Evolutionary conservation across 2,888 invertebrate genomes (phyloP), one percentile per base, ranked within the genome.

Genomic region (Leptinotarsa peninsularis): DNA sequence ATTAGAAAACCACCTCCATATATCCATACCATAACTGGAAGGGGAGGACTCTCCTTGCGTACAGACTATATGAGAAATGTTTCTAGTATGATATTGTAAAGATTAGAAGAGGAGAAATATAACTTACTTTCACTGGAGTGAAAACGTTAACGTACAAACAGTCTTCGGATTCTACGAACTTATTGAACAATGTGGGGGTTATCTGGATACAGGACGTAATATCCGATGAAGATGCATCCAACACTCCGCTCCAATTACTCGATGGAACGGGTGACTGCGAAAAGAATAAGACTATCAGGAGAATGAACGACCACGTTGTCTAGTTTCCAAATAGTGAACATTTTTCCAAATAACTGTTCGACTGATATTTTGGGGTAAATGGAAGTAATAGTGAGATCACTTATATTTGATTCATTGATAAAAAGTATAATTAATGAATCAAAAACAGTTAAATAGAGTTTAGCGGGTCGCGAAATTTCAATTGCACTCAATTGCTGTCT

Each of bases 21-120:
- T 58, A 86, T 84, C 82, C 84, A 86, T 4, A 85, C 84, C 85
- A 85, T 85, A 15, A 86, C 86, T 0, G 85, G 82, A 50, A 81
- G 75, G 17, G 78, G 43, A 13, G 7, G 27, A 50, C 49, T 49
- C 14, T 2, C 27, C 49, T 17, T 15, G 13, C 4, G 67, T n/a
- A 52, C 18, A 23, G 27, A 67, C 67, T 52, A 15, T 13, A 23
- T 49, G 18, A 1, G 52, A 14, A 5, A 21, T 67, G 5, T 18
- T 27, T 50, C 2, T 2, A 58, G 23, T 63, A 13, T 43, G n/a
- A 13, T n/a, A 7, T 43, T 43, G 3, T 1, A 17, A 49, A 66
- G 10, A 43, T 43, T 3, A 43, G 43, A 66, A 33, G 0, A 33
- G 7, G 10, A 43, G 2, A 2, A 4, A 67, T 10, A 23, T 50